A percentile compares a stretch with the other conserved stretches of the same genome.
phyloP scores from a whole-genome alignment of 2,113 vertebrate species.

The Caracal caracal region DNA sequence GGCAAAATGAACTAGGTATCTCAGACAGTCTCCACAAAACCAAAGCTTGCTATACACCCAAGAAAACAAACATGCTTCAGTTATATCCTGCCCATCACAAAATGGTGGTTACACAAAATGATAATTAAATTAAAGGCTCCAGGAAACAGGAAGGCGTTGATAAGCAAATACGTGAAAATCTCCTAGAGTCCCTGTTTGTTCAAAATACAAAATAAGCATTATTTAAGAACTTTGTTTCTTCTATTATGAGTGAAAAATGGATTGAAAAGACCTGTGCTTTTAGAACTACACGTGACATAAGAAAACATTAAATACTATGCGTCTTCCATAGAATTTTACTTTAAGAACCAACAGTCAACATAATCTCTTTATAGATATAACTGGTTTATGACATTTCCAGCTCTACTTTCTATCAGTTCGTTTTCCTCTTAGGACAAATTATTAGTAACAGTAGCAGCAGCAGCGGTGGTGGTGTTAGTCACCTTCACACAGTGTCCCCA shows the following conservation, averaged over 20 bases:
- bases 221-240: background rate
- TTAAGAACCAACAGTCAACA: background rate
- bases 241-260: background rate
- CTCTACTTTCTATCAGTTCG: background rate
- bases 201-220: background rate
- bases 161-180: conserved; percentile 22
- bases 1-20: conserved; percentile 30
- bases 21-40: conserved; percentile 34
- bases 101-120: conserved; percentile 60
- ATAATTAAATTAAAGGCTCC: conserved; percentile 56
- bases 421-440: background rate
- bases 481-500: background rate
- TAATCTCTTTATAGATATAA: background rate
- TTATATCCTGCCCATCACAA: conserved; percentile 38
- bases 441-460: background rate
- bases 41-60: background rate
- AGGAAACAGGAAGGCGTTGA: conserved; percentile 63
- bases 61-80: conserved; percentile 62
- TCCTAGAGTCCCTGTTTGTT: background rate
- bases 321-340: background rate
- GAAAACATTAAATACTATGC: background rate
- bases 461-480: background rate
- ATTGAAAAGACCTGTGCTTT: background rate
- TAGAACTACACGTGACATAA: background rate
- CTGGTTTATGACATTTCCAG: background rate